Conservation (phyloP, 1,140 invertebrate genomes). For the Brachionus paranguensis region DNA sequence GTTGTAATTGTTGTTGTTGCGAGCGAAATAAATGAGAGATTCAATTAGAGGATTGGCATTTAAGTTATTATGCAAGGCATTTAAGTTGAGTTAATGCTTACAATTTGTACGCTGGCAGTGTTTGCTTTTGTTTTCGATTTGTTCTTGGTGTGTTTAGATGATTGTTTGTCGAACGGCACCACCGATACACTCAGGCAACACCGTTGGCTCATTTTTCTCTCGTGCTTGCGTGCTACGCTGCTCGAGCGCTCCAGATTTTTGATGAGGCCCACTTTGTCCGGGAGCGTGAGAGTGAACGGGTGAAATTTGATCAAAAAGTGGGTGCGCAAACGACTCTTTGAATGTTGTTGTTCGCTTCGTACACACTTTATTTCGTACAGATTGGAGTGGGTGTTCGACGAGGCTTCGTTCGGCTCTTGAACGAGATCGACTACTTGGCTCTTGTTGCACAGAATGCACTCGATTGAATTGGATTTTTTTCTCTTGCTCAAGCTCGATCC, state of each 20-base stretch:
- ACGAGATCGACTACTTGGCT: neutral
- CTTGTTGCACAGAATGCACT: neutral
- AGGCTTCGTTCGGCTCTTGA: neutral
- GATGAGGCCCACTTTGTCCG: neutral
- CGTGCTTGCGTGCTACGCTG: neutral
- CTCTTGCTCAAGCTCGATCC: neutral
- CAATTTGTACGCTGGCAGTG: neutral
- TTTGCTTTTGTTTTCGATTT: neutral
- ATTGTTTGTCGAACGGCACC: constrained; percentile 12
- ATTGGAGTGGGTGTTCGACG: neutral
- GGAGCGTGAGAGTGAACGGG: constrained; percentile 12
- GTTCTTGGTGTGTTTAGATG: neutral
- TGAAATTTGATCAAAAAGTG: constrained; percentile 36
- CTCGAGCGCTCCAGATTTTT: neutral
- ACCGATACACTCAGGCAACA: constrained; percentile 40
- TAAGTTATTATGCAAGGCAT: neutral
- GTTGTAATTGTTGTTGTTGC: too few species aligned
- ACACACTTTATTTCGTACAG: neutral
- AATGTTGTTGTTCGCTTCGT: neutral
- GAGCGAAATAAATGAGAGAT: too few species aligned
- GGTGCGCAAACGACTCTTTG: neutral
- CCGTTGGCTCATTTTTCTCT: constrained; percentile 32
- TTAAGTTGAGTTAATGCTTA: neutral
- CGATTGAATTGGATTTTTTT: neutral
- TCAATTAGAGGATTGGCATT: too few species aligned